Conservation (phyloP, 2,113 vertebrate species). For the Hippocampus barbouri region DNA sequence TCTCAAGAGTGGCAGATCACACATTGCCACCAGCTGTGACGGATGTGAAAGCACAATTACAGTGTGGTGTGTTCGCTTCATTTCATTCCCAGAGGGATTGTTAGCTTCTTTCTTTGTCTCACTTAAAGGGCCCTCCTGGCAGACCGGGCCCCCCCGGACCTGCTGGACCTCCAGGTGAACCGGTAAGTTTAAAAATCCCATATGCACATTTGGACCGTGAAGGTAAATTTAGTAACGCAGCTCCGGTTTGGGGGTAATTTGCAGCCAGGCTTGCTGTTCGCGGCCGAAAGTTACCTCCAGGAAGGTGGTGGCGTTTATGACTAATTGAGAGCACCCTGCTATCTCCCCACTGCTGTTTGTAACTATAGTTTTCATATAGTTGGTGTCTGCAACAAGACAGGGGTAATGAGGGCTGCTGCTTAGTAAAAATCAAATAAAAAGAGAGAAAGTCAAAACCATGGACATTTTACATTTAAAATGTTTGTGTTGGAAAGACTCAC, state of each 20-base stretch:
- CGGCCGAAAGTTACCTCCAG: constrained; percentile 24
- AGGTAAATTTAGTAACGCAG: constrained; percentile 19
- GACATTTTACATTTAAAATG: constrained; percentile 13
- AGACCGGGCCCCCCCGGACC: constrained; percentile 85
- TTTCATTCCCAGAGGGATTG: constrained; percentile 24
- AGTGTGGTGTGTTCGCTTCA: constrained; percentile 17
- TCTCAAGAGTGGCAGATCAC: constrained; percentile 32
- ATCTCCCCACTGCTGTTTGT: background rate
- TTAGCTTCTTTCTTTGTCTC: constrained; percentile 53
- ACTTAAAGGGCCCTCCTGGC: constrained; percentile 85
- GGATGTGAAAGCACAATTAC: constrained; percentile 33
- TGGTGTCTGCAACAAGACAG: background rate
- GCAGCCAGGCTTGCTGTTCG: constrained; percentile 15
- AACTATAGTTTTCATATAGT: background rate
- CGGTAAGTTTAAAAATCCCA: constrained; percentile 74
- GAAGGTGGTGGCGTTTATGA: constrained; percentile 22
- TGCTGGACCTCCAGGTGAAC: constrained; percentile 91
- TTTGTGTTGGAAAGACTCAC: constrained; percentile 16
- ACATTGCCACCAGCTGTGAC: constrained; percentile 44
- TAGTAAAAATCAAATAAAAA: background rate
- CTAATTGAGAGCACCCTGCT: constrained; percentile 34
- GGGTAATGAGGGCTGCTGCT: background rate
- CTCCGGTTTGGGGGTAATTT: constrained; percentile 27
- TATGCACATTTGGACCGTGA: constrained; percentile 15
- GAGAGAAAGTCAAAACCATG: constrained; percentile 15